Evolutionary conservation across 2,113 vertebrate genomes (phyloP).

Genomic region (Zootoca vivipara): DNA sequence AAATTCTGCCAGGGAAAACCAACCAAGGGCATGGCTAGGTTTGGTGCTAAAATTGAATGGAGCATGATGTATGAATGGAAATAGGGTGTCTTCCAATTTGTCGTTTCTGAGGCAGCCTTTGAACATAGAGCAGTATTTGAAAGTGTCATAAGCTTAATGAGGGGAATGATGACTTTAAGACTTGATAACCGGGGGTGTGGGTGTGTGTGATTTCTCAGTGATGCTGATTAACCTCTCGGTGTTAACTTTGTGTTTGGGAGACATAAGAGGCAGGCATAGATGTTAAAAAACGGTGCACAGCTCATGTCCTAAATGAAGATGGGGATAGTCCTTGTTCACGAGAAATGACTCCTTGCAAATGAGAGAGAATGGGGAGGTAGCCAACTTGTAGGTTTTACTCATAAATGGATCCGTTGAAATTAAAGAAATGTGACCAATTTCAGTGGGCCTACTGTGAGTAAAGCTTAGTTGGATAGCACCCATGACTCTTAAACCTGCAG

Average conservation of each 20-base stretch:
- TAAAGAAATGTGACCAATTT: too few species aligned
- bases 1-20: not conserved
- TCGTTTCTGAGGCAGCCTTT: not conserved
- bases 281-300: not conserved
- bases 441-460: too few species aligned
- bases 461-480: too few species aligned
- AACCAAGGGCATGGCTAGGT: too few species aligned
- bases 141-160: not conserved
- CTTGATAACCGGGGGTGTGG: not conserved
- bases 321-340: not conserved
- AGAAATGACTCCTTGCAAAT: not conserved
- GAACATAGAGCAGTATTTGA: not conserved
- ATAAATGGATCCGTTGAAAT: too few species aligned
- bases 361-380: not conserved
- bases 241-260: not conserved
- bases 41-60: not conserved
- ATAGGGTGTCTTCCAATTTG: not conserved
- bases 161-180: not conserved
- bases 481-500: not conserved
- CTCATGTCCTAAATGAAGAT: not conserved
- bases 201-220: accelerated
- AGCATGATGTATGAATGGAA: not conserved
- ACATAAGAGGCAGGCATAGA: not conserved
- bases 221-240: not conserved
- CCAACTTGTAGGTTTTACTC: too few species aligned